Evolutionary conservation across 2,113 vertebrate genomes (phyloP).

Genomic region (Galbula dea): DNA sequence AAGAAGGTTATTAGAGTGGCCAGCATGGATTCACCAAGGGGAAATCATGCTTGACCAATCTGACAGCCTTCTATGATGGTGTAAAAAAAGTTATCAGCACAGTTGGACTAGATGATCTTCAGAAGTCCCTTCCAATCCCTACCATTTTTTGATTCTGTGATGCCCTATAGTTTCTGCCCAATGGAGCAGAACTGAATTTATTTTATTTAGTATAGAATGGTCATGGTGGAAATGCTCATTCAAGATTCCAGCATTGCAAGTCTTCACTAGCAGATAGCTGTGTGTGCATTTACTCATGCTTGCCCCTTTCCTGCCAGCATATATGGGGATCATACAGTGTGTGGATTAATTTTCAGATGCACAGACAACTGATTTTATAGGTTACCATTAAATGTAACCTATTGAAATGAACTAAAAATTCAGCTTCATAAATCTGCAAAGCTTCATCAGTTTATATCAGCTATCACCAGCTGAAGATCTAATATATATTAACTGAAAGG

Average conservation of each 20-base stretch:
- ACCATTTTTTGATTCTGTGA: no score
- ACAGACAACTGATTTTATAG: background rate
- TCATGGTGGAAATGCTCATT: background rate
- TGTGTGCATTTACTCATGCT: background rate
- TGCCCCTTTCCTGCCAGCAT: background rate
- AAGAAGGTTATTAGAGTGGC: no score
- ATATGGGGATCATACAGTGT: background rate
- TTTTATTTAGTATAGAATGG: background rate
- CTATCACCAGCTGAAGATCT: background rate
- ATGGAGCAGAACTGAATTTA: background rate
- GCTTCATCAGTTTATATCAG: background rate
- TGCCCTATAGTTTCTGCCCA: background rate
- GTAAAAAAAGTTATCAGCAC: no score
- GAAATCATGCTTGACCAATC: no score
- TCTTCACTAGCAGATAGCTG: background rate
- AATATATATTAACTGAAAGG: slow-evolving; percentile 7
- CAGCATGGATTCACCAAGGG: no score
- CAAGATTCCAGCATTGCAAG: background rate
- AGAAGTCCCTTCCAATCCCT: no score
- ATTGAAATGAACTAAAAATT: slow-evolving; percentile 1
- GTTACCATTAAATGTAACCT: background rate
- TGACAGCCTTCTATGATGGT: no score
- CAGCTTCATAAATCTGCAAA: background rate
- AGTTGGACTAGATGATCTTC: no score
- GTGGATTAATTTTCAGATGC: background rate